A percentile compares a stretch with the other conserved stretches of the same genome.
Conservation (phyloP, 2,888 invertebrate genomes). For the Tachina grossa region DNA sequence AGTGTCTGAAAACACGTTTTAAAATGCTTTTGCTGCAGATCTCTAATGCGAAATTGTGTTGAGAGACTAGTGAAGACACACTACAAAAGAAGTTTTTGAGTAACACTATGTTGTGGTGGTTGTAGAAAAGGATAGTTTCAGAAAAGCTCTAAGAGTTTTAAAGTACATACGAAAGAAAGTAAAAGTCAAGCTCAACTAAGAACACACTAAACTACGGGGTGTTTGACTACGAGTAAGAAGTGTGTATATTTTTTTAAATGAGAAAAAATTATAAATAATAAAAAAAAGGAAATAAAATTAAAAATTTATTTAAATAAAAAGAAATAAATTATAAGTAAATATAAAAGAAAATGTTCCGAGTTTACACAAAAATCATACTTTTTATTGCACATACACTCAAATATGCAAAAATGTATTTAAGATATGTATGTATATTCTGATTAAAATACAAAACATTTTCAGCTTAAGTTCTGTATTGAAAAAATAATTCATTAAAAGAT, state of each 20-base stretch:
- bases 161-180: constrained; percentile 50
- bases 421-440: too few relatives aligned
- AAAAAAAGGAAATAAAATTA: not conserved
- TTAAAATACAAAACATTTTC: too few relatives aligned
- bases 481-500: too few relatives aligned
- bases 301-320: not conserved
- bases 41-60: not conserved
- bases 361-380: too few relatives aligned
- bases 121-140: constrained; percentile 60
- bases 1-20: too few relatives aligned
- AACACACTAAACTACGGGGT: constrained; percentile 70
- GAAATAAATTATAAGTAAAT: too few relatives aligned
- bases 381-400: too few relatives aligned
- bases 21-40: too few relatives aligned
- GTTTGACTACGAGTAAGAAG: constrained; percentile 14
- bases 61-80: constrained; percentile 46
- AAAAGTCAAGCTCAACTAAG: constrained; percentile 66
- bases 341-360: too few relatives aligned
- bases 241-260: constrained; percentile 37
- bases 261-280: not conserved
- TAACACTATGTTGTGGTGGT: constrained; percentile 30
- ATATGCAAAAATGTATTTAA: too few relatives aligned
- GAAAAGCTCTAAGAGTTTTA: constrained; percentile 65
- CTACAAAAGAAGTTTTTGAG: constrained; percentile 51
- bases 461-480: too few relatives aligned